Percentiles rank a stretch among this genome's conserved stretches.
phyloP scores from a whole-genome alignment of 1,140 invertebrate genomes.

The Drosophila subpulchrella region DNA sequence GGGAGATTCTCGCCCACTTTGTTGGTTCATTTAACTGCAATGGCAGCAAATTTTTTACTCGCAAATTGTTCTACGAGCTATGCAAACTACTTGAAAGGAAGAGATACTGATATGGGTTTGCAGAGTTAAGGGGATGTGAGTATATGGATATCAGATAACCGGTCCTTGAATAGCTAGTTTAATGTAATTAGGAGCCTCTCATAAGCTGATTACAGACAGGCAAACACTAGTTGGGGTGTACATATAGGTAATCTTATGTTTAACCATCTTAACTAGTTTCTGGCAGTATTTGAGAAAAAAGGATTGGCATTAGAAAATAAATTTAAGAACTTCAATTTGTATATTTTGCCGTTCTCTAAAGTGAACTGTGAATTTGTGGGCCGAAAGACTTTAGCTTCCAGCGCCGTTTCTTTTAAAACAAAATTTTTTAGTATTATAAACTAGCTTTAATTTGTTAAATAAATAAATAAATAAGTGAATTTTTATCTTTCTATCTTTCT shows the following conservation, averaged over 20 bases:
- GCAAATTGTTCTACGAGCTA: slow-evolving; percentile 44
- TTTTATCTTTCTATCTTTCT: too few species aligned
- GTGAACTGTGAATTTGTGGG: too few species aligned
- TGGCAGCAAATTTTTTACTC: slow-evolving; percentile 49
- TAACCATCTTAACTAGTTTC: background rate
- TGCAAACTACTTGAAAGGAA: slow-evolving; percentile 43
- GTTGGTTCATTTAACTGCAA: slow-evolving; percentile 54
- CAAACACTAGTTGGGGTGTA: background rate
- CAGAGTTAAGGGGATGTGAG: background rate
- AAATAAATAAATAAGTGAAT: too few species aligned
- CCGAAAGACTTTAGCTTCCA: too few species aligned
- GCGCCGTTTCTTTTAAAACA: too few species aligned
- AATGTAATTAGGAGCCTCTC: slow-evolving; percentile 21
- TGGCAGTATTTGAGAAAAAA: background rate
- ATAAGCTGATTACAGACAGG: background rate
- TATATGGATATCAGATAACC: background rate
- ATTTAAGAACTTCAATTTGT: too few species aligned
- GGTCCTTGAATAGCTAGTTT: background rate
- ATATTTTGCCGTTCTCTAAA: too few species aligned
- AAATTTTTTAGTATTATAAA: too few species aligned
- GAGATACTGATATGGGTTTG: slow-evolving; percentile 29
- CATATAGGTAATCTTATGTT: background rate
- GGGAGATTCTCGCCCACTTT: slow-evolving; percentile 41
- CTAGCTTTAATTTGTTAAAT: too few species aligned
- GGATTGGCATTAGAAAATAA: background rate